Conservation (phyloP, 2,888 invertebrate species). For the Lysandra bellargus region DNA sequence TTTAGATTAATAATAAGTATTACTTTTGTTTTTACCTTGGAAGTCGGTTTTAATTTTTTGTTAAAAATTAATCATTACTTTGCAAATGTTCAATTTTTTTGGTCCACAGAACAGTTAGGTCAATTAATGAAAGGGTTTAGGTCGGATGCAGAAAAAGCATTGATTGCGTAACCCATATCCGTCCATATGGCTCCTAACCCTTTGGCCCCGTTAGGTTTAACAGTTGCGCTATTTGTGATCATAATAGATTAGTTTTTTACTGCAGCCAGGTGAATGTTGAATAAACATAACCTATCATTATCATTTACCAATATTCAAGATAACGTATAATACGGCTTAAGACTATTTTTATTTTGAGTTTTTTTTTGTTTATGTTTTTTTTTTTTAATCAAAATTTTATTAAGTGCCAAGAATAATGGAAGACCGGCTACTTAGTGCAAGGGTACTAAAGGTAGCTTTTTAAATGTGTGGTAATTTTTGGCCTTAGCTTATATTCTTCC, state of each 20-base stretch:
- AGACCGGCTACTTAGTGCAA: too few relatives aligned
- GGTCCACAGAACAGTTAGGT: constrained; percentile 59
- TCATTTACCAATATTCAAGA: not conserved
- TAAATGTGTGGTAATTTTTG: too few relatives aligned
- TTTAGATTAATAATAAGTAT: too few relatives aligned
- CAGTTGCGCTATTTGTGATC: constrained; percentile 72
- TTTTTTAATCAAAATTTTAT: too few relatives aligned
- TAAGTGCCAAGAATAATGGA: too few relatives aligned
- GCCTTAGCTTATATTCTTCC: too few relatives aligned
- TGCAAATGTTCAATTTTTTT: constrained; percentile 67
- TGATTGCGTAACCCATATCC: constrained; percentile 80
- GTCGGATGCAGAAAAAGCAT: constrained; percentile 64
- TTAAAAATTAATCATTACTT: constrained; percentile 42
- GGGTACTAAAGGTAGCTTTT: too few relatives aligned
- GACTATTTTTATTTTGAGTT: too few relatives aligned
- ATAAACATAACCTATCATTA: constrained; percentile 18
- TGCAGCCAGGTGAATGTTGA: constrained; percentile 58
- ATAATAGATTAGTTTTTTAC: constrained; percentile 62
- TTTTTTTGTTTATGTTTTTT: too few relatives aligned
- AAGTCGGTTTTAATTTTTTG: too few relatives aligned
- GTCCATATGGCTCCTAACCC: constrained; percentile 76
- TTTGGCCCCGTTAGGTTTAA: constrained; percentile 78
- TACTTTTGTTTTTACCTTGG: too few relatives aligned
- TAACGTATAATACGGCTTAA: not conserved
- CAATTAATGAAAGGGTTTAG: constrained; percentile 66